A percentile compares a stretch with the other conserved stretches of the same genome.
Conservation (phyloP, 1,140 invertebrate genomes). For the Proales similis region DNA sequence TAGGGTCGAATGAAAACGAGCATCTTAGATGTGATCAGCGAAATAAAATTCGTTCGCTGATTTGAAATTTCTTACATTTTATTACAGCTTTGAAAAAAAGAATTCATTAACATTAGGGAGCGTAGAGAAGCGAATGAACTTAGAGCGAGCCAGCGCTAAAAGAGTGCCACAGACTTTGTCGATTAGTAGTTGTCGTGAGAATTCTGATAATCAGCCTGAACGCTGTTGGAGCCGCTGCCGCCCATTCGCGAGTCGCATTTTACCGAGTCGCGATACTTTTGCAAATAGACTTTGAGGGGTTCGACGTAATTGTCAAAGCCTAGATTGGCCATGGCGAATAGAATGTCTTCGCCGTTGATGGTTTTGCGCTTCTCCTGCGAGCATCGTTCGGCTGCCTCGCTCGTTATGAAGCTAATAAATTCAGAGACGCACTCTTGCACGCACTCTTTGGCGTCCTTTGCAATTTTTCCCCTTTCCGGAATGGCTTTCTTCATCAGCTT, state of each 20-base stretch:
- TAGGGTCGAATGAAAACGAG: too few species aligned
- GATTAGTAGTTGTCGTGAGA: too few species aligned
- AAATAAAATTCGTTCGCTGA: too few species aligned
- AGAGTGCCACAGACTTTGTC: too few species aligned
- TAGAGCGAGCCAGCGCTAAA: too few species aligned
- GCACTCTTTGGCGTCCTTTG: slow-evolving; percentile 97
- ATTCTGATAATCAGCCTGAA: too few species aligned
- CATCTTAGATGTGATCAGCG: too few species aligned
- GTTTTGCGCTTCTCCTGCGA: slow-evolving; percentile 97
- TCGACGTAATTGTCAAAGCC: slow-evolving; percentile 99
- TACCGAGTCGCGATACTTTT: slow-evolving; percentile 80
- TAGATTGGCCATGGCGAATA: slow-evolving; percentile 89
- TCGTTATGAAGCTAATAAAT: slow-evolving; percentile 98
- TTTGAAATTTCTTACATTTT: too few species aligned
- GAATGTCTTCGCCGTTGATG: slow-evolving; percentile 89
- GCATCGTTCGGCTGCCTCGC: slow-evolving; percentile 90
- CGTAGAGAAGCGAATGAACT: too few species aligned
- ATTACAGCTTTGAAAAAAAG: too few species aligned
- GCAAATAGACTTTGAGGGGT: slow-evolving; percentile 85
- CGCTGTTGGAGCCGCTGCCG: too few species aligned
- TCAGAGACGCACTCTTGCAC: slow-evolving; percentile 99
- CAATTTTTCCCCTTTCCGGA: slow-evolving; percentile 88
- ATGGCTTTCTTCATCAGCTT: slow-evolving; percentile 98
- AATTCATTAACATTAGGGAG: too few species aligned
- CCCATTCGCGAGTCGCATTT: slow-evolving; percentile 23